Conservation (phyloP, 2,797 vertebrate species). For the Mastacembelus armatus region DNA sequence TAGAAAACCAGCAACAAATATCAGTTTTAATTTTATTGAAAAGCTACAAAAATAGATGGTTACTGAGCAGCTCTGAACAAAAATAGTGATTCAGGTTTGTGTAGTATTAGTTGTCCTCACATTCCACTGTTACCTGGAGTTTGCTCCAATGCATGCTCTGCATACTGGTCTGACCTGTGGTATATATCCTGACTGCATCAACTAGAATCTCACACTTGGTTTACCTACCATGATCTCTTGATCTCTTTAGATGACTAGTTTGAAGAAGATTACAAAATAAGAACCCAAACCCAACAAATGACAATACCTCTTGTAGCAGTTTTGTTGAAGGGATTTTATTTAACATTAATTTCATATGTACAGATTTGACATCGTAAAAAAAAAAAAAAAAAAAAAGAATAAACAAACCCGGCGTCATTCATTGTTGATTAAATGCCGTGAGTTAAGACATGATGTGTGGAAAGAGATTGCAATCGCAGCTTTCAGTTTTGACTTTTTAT, state of each 20-base stretch:
- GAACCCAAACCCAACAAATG: conserved; percentile 14
- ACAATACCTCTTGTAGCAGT: conserved; percentile 6
- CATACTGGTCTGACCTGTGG: conserved; percentile 44
- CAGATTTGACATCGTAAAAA: conserved; percentile 25
- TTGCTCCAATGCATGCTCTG: conserved; percentile 41
- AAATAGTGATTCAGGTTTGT: conserved; percentile 37
- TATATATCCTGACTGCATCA: conserved; percentile 22
- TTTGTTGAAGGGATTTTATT: conserved; percentile 5
- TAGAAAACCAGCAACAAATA: conserved; percentile 33
- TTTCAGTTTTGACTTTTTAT: conserved; percentile 25
- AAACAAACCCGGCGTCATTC: background rate
- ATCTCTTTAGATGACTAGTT: conserved; percentile 33
- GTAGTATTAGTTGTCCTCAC: conserved; percentile 53
- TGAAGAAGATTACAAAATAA: conserved; percentile 23
- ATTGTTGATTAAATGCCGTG: conserved; percentile 20
- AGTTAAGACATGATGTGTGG: conserved; percentile 16
- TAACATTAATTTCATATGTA: conserved; percentile 22
- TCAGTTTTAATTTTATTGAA: conserved; percentile 25
- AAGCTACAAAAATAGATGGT: conserved; percentile 48
- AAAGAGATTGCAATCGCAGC: conserved; percentile 49
- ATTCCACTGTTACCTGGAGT: conserved; percentile 54
- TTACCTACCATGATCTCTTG: conserved; percentile 18
- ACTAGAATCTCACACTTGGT: conserved; percentile 26
- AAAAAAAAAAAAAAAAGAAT: too few relatives aligned
- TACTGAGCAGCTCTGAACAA: conserved; percentile 23